Percentiles rank a stretch among this genome's conserved stretches.
Evolutionary conservation across 2,113 vertebrate species (phyloP).

Genomic region (Spilogale gracilis): DNA sequence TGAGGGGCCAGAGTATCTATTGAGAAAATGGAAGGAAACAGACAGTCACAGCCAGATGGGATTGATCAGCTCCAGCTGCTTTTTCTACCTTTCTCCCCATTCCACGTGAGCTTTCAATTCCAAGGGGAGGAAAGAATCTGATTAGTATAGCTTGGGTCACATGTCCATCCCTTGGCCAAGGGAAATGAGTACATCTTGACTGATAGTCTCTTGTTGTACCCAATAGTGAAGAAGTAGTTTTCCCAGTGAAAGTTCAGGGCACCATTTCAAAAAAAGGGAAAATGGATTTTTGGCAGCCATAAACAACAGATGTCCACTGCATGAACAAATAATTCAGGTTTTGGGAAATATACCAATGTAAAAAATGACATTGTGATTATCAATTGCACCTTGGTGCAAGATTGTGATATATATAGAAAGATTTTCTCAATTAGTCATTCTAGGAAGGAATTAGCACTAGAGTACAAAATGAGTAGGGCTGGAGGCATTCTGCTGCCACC

Average conservation of each 20-base stretch:
- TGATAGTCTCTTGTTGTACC: constrained; percentile 9
- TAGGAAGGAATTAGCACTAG: constrained; percentile 1
- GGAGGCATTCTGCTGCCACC: not conserved
- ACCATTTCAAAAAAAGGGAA: constrained; percentile 68
- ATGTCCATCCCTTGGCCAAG: constrained; percentile 4
- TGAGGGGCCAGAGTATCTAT: not conserved
- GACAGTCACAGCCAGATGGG: constrained; percentile 32
- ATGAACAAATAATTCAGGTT: constrained; percentile 47
- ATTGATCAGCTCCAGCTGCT: constrained; percentile 35
- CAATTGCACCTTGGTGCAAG: constrained; percentile 30
- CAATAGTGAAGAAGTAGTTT: constrained; percentile 45
- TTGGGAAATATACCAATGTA: constrained; percentile 53
- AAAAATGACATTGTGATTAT: not conserved
- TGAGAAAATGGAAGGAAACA: not conserved
- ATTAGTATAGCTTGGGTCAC: constrained; percentile 28
- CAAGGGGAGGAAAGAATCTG: constrained; percentile 10
- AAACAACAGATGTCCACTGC: constrained; percentile 72
- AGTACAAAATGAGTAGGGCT: not conserved
- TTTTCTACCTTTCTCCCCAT: constrained; percentile 43
- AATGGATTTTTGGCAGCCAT: constrained; percentile 70
- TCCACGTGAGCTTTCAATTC: constrained; percentile 10
- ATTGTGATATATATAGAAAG: not conserved
- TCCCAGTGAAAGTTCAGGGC: constrained; percentile 61
- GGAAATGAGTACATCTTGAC: constrained; percentile 54
- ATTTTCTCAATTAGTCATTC: constrained; percentile 32